Base-by-base conservation (phyloP, 2,113 vertebrate genomes). In the Athene cunicularia region DNA sequence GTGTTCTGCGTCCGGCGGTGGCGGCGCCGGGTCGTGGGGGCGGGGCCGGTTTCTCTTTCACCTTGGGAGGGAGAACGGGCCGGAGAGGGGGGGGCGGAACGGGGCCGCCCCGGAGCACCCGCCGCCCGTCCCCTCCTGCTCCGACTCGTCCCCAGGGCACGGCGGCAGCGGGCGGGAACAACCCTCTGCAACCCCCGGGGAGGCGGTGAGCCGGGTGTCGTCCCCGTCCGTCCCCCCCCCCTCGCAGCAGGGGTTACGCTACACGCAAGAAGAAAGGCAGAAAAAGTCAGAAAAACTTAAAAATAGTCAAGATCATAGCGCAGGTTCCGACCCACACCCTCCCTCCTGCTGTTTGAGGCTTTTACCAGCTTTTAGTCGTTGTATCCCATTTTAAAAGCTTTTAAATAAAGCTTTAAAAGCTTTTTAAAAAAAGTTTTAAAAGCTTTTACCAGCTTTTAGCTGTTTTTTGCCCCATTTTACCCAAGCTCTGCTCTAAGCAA, bases 251-350 rank as follows among this genome's bases (percentile, higher is more conserved):
- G 14, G 50, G 6, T 35, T 21, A 12, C 8, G 39, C 53, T 8
- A 53, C 32, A 6, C 5, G 35, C 33, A 9, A 4, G 6, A 14
- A 39, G 16, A 53, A 45, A 2, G 16, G 24, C 73, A 55, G 39
- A n/a, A 39, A 11, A 22, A 47, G 9, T 23, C 37, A 53, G 12
- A 56, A 75, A 35, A 28, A 22, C 39, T 4, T 12, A 17, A 32
- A 27, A 49, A 22, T 1, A 12, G 12, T 8, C 9, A 9, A 16
- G 17, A 2, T 11, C 1, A 2, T 2, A 7, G 12, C 1, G 27
- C 28, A 8, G 43, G 50, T 4, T 16, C 21, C 3, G 3, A 2
- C 2, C 39, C 20, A 1, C 21, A 5, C 4, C 11, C 19, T n/a
- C 21, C 21, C 6, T 6, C 24, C 4, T 2, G 21, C 1, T 4